Evolutionary conservation across 37 sponge, comb jelly and placozoan species (phyloP), one percentile per base, ranked within the genome.

Genomic region (Cliona cf. orientalis): DNA sequence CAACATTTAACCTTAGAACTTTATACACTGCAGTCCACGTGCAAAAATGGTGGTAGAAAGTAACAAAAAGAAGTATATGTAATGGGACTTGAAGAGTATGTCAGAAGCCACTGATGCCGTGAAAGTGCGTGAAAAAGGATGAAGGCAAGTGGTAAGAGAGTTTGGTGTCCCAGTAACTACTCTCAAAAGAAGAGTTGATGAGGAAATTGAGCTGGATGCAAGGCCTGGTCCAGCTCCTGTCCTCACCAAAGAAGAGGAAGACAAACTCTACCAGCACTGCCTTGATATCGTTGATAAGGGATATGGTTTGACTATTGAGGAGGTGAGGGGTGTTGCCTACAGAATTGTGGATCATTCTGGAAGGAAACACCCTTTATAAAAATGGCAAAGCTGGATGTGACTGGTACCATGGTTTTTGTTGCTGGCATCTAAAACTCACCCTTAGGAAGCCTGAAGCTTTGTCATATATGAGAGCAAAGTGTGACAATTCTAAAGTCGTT

Each of bases 331-430:
- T 25, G 57, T 49, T 5, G 74, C 74, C 6, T 73, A 55, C 46
- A 9, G 9, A 45, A 73, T 73, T 12, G 74, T 31, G 5, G 28
- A n/a, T 5, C 43, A 28, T 11, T 73, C 74, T 53, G 74, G 74
- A 11, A 73, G 74, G 57, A 26, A 26, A 53, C 58, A 73, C 32
- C 74, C 57, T 29, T 46, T 73, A n/a, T 53, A 44, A 46, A 5
- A 28, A 73, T 55, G 74, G 74, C 11, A 73, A 73, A 73, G 74
- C 74, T 55, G 74, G 74, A 4, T 25, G 74, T 5, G 74, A 73
- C 31, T 73, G 74, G 74, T 73, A 73, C n/a, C 31, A 46, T 32
- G 74, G 56, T 4, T 73, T 73, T 46, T n/a, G n/a, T n/a, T n/a
- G n/a, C n/a, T n/a, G n/a, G n/a, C n/a, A n/a, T n/a, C n/a, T n/a